phyloP scores from a whole-genome alignment of 53 echinoderm and acorn worm species.

The Mesocentrotus franciscanus region DNA sequence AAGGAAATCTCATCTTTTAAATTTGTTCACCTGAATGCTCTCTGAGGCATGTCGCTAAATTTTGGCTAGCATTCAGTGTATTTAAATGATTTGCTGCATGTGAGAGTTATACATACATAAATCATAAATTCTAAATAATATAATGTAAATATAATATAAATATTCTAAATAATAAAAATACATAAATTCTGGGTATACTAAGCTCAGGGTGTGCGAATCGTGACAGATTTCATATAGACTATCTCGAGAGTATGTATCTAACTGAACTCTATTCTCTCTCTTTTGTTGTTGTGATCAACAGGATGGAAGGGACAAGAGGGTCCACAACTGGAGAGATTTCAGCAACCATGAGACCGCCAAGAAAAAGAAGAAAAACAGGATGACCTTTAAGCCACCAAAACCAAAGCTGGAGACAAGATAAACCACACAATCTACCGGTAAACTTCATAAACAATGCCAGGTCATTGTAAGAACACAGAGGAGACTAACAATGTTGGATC shows the following conservation, averaged over 20 bases:
- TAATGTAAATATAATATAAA: no score
- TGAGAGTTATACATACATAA: no score
- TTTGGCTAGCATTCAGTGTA: no score
- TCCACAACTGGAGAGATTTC: slow-evolving; percentile 95
- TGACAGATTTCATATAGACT: no score
- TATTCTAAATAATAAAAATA: no score
- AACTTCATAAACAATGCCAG: background rate
- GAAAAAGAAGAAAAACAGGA: slow-evolving; percentile 88
- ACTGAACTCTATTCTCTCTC: background rate
- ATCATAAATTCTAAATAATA: no score
- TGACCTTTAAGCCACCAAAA: slow-evolving; percentile 96
- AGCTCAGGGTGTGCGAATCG: no score
- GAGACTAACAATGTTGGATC: background rate
- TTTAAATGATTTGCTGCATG: no score
- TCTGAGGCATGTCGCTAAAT: no score
- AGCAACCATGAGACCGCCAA: slow-evolving; percentile 78
- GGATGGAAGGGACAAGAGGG: slow-evolving; percentile 89
- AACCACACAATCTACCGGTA: background rate
- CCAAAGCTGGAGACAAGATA: slow-evolving; percentile 96
- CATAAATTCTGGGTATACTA: no score
- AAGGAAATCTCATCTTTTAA: no score
- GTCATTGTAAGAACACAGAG: background rate
- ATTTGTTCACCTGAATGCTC: no score
- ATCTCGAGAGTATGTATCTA: background rate
- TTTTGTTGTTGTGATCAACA: slow-evolving; percentile 30